phyloP scores from a whole-genome alignment of 2,888 invertebrate genomes.

The Ectemnius lituratus region DNA sequence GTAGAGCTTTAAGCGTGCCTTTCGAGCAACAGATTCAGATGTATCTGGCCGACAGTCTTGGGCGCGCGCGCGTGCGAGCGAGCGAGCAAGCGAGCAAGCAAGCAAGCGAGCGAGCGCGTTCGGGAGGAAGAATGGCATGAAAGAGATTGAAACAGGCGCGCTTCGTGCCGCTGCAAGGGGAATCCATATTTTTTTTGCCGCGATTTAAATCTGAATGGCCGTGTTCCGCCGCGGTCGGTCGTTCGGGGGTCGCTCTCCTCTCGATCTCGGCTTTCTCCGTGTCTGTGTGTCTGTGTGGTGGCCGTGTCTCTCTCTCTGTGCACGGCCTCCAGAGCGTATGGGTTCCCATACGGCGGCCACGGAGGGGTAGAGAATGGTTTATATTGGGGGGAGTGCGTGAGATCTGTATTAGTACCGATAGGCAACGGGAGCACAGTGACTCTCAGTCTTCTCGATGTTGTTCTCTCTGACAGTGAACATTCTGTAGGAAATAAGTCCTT shows the following conservation, averaged over 20 bases:
- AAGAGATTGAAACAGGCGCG: constrained; percentile 68
- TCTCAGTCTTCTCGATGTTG: constrained; percentile 45
- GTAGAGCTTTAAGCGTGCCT: constrained; percentile 16
- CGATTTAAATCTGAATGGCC: constrained; percentile 77
- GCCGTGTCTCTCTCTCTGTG: too few relatives aligned
- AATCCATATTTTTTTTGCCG: constrained; percentile 64
- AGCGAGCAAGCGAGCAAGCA: neutral
- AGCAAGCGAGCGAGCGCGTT: constrained; percentile 12
- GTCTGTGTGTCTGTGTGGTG: constrained; percentile 17
- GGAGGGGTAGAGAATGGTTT: constrained; percentile 71
- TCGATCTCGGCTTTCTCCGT: constrained; percentile 28
- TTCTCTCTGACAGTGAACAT: neutral
- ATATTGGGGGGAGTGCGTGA: constrained; percentile 76
- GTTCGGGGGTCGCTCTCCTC: constrained; percentile 54
- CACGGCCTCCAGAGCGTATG: constrained; percentile 41
- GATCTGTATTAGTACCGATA: constrained; percentile 76
- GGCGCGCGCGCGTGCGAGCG: neutral
- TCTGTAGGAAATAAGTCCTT: neutral
- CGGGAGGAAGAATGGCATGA: constrained; percentile 55
- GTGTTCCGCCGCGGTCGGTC: constrained; percentile 68
- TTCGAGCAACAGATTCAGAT: constrained; percentile 30
- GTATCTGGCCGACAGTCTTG: constrained; percentile 17
- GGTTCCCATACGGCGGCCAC: constrained; percentile 67
- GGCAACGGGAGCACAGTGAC: constrained; percentile 52
- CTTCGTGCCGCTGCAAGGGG: constrained; percentile 72